Base-by-base conservation (phyloP, 2,797 vertebrate genomes). In the Taeniopygia guttata region DNA sequence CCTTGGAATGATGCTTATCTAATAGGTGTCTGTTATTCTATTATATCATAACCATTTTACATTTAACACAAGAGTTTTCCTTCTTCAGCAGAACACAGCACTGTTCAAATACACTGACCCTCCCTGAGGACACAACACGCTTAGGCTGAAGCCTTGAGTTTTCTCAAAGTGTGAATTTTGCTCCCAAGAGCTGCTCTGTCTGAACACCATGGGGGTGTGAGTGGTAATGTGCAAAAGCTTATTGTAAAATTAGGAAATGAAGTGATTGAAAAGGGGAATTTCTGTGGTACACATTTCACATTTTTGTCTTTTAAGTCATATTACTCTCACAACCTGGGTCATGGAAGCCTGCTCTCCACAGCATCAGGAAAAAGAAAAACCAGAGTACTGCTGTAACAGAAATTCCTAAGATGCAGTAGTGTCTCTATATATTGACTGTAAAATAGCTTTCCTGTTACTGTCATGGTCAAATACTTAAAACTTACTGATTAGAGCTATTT, bases 231-330 rank as follows among this genome's bases (percentile, higher is more conserved):
- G 58, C 94, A 85, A 77, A 91, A 86, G 64, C 79, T 84, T 90
- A 80, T 36, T 95, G 89, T 94, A 89, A 91, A 76, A 60, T 88
- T 69, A 85, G 68, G 83, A 95, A 90, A 91, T 87, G 42, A 94
- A 91, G 77, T 25, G 74, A 84, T 74, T 59, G 59, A 92, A 90
- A 94, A 96, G 78, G 68, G 27, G 38, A 43, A 20, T 75, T 78
- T 89, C 22, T 74, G 12, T 52, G 55, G 29, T n/a, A 43, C 1
- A 0, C 14, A 3, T 58, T 80, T 36, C 45, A 55, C 22, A 19
- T 16, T 73, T 77, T 32, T 23, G 16, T 14, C 30, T 54, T 76
- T 42, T 26, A 30, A 60, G 45, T 86, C 51, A 22, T 46, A 10
- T 40, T 62, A 15, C 58, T 67, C 40, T 59, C 36, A 38, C 29